phyloP scores from a whole-genome alignment of 2,888 invertebrate genomes.

The Diarsia dahlii region DNA sequence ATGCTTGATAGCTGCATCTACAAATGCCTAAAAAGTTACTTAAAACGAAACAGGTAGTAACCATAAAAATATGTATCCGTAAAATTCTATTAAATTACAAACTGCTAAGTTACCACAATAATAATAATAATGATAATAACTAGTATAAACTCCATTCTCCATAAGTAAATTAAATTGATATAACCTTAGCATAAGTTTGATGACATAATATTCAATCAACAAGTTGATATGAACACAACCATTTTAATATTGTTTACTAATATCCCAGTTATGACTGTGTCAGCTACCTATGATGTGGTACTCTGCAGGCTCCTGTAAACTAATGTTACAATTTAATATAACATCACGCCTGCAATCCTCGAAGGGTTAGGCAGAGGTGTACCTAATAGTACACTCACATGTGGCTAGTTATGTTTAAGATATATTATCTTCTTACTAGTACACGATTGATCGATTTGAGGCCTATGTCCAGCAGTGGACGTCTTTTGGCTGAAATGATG shows the following conservation, averaged over 20 bases:
- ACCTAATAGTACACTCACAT: no score
- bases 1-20: no score
- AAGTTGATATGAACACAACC: conserved; percentile 80
- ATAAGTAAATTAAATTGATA: conserved; percentile 39
- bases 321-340: not conserved
- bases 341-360: not conserved
- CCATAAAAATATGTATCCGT: not conserved
- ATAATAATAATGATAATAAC: conserved; percentile 11
- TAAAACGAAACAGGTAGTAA: not conserved
- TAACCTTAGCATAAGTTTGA: conserved; percentile 34
- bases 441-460: no score
- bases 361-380: not conserved
- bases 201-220: conserved; percentile 34
- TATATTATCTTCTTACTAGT: no score
- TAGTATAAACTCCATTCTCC: conserved; percentile 20
- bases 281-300: conserved; percentile 87
- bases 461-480: no score
- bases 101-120: conserved; percentile 6
- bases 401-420: no score
- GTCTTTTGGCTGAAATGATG: no score
- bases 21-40: no score
- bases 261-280: conserved; percentile 31
- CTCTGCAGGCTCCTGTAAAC: conserved; percentile 84
- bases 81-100: not conserved
- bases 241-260: conserved; percentile 64